Conservation (phyloP, 2,888 invertebrate genomes). For the Trichogramma dendrolimi region DNA sequence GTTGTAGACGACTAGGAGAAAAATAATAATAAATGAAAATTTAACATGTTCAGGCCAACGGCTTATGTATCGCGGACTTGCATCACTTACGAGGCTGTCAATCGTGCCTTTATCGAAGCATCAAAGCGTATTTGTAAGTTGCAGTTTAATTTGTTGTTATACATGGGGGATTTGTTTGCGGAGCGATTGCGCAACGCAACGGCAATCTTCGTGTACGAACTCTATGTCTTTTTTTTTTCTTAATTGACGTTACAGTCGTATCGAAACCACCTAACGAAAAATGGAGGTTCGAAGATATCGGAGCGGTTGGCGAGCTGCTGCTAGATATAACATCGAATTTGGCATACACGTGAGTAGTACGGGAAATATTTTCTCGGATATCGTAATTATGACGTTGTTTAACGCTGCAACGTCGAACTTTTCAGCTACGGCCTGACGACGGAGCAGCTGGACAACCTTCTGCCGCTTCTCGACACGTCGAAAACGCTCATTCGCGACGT, state of each 20-base stretch:
- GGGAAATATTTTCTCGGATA: slow-evolving; percentile 23
- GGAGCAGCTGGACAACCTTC: slow-evolving; percentile 81
- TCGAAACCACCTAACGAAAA: slow-evolving; percentile 71
- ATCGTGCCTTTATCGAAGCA: slow-evolving; percentile 82
- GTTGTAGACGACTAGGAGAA: too few relatives aligned
- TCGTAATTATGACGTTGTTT: neutral
- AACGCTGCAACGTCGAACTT: neutral
- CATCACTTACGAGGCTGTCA: slow-evolving; percentile 85
- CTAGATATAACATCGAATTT: slow-evolving; percentile 80
- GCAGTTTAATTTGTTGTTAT: too few relatives aligned
- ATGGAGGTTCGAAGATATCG: slow-evolving; percentile 80
- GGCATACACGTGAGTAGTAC: slow-evolving; percentile 70
- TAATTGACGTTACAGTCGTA: slow-evolving; percentile 61
- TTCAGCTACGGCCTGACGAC: slow-evolving; percentile 76
- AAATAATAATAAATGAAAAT: too few relatives aligned
- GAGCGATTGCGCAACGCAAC: too few relatives aligned
- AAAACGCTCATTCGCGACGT: slow-evolving; percentile 80
- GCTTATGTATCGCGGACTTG: slow-evolving; percentile 66
- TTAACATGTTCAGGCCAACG: slow-evolving; percentile 50
- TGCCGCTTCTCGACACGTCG: slow-evolving; percentile 83
- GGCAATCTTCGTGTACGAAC: too few relatives aligned
- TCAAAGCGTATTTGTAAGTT: slow-evolving; percentile 83
- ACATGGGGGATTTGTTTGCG: too few relatives aligned
- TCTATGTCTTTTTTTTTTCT: slow-evolving; percentile 1
- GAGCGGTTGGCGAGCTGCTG: slow-evolving; percentile 80